Percentiles rank a stretch among this genome's conserved stretches.
Conservation (phyloP, 2,797 vertebrate species). For the Cyprinella venusta region DNA sequence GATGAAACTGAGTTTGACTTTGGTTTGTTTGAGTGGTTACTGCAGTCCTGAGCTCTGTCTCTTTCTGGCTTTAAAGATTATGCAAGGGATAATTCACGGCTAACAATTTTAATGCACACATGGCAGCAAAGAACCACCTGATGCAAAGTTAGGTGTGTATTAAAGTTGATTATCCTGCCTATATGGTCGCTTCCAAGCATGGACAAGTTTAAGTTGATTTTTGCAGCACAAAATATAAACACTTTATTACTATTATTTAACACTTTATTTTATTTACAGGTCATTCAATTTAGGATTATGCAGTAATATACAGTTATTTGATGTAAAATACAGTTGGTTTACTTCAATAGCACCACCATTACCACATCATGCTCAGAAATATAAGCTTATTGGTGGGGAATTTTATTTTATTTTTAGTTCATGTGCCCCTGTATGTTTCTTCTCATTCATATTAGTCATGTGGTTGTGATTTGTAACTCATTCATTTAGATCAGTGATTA, state of each 20-base stretch:
- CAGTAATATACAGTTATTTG: no score
- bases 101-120: background rate
- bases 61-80: background rate
- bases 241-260: background rate
- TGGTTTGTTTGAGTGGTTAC: background rate
- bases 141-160: background rate
- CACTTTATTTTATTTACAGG: background rate
- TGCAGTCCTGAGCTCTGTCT: constrained; percentile 20
- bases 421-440: no score
- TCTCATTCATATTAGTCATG: no score
- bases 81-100: constrained; percentile 1
- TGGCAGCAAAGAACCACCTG: background rate
- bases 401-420: no score
- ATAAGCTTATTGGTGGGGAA: no score
- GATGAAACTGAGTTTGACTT: constrained; percentile 34
- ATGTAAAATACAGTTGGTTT: no score
- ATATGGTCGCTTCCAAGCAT: background rate
- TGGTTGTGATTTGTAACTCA: no score
- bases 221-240: background rate
- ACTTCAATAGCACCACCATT: no score
- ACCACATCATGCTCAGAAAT: no score
- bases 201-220: background rate
- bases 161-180: background rate
- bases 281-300: background rate
- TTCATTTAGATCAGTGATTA: no score